A percentile compares a stretch with the other conserved stretches of the same genome.
phyloP scores from a whole-genome alignment of 1,140 invertebrate species.

The Caenorhabditis inopinata region DNA sequence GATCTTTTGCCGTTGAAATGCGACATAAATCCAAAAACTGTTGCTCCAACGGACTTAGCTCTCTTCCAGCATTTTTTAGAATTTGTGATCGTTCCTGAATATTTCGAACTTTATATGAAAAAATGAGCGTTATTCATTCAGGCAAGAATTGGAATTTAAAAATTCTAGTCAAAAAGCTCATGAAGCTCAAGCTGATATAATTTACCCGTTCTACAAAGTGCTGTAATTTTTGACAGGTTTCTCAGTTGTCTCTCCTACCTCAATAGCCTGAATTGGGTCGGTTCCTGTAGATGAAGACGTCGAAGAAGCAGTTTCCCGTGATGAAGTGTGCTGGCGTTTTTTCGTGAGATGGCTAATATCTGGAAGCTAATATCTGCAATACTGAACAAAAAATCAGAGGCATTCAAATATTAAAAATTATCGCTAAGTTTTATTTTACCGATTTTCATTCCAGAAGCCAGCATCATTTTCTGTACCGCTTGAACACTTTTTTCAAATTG shows the following conservation, averaged over 20 bases:
- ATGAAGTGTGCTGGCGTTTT: not conserved
- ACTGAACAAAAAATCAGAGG: no score
- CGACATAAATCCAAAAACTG: slow-evolving; percentile 53
- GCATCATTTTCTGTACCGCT: slow-evolving; percentile 47
- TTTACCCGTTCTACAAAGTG: no score
- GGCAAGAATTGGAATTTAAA: no score
- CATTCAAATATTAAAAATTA: not conserved
- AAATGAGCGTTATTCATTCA: no score
- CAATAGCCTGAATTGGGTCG: slow-evolving; percentile 31
- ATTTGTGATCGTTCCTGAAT: slow-evolving; percentile 6
- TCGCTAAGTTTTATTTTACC: not conserved
- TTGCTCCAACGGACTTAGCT: slow-evolving; percentile 49
- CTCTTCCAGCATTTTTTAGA: slow-evolving; percentile 23
- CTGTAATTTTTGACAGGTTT: no score
- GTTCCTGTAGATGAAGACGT: slow-evolving; percentile 8
- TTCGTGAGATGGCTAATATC: slow-evolving; percentile 1
- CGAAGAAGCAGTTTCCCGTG: not conserved
- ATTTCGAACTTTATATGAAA: no score
- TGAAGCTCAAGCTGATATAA: no score
- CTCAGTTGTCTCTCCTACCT: no score
- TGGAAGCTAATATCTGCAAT: no score
- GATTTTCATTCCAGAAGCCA: slow-evolving; percentile 39
- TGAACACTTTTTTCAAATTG: slow-evolving; percentile 51
- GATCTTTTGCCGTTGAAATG: slow-evolving; percentile 51
- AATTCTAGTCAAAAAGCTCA: no score